Percentiles rank a stretch among this genome's conserved stretches.
These are phyloP conservation scores for Pedetes capensis DNA, from an alignment of 2,113 vertebrate genomes.

Conservation along the genomic window DNA sequence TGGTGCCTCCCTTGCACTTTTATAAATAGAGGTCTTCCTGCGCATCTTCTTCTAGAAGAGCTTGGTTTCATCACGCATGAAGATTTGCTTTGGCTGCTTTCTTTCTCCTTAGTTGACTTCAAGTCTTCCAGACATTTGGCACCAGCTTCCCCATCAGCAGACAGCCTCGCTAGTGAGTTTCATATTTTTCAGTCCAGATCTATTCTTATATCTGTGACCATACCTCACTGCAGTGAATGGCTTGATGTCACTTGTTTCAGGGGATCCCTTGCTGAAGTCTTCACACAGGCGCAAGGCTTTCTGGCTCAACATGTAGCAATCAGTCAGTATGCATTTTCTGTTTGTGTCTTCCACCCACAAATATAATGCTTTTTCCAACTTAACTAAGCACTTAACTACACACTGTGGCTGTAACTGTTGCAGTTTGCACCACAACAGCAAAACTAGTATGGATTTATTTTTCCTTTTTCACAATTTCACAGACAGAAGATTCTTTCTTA, in stretches of 20 bases:
- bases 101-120: background rate
- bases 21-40: background rate
- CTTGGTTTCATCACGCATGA: background rate
- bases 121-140: background rate
- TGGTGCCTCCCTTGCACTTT: background rate
- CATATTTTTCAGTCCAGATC: background rate
- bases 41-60: background rate
- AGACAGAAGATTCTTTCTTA: background rate
- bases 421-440: background rate
- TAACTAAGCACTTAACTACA: background rate
- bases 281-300: background rate
- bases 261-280: background rate
- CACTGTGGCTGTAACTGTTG: background rate
- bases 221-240: background rate
- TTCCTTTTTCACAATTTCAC: background rate
- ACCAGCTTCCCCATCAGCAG: background rate
- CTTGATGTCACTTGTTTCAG: background rate
- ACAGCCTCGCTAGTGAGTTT: background rate
- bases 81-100: background rate
- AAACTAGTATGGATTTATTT: background rate
- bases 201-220: background rate
- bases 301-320: background rate
- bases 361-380: background rate
- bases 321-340: background rate
- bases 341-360: background rate